Evolutionary conservation across 2,797 vertebrate genomes (phyloP), one percentile per base, ranked within the genome.

Genomic region (Scyliorhinus canicula): DNA sequence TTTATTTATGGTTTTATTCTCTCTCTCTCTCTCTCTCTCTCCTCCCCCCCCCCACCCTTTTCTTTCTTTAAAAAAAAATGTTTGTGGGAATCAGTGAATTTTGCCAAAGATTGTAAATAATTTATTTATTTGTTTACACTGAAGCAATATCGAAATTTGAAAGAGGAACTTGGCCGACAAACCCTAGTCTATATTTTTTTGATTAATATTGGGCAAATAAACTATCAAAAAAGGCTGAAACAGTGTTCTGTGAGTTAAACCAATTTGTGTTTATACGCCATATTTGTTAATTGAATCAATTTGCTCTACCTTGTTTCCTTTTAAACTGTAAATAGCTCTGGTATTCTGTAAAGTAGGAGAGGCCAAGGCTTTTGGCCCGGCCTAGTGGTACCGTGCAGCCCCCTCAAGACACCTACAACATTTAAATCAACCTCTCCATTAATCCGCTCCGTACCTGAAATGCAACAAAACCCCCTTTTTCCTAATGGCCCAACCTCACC

Each of bases 81-180:
- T 93, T 95, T 96, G 95, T 95, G 95, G 96, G 95, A 96, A 74
- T 79, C 95, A 95, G 96, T 96, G 96, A 96, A 96, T 97, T 98
- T 98, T 98, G 96, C 97, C 97, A 97, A 97, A 98, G 97, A 97
- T 97, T 99, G 99, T 99, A 99, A 98, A 99, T 99, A 98, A 97
- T 98, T 94, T 98, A 99, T 99, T 99, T 99, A 99, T 99, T 99
- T 99, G 98, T 99, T 98, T 97, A 98, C 98, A 97, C 96, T 98
- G 98, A 98, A 97, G 96, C 95, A 97, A 96, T 96, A 97, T 97
- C 97, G 97, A 96, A 97, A 97, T 97, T 91, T 96, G 96, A 97
- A 96, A 95, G 95, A 97, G 97, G 97, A 96, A 96, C 96, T 96
- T 97, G 97, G 96, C 96, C 96, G 97, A 93, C 93, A 74, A 95